Percentiles rank a stretch among this genome's conserved stretches.
These are phyloP conservation scores for Tretioscincus oriximinensis DNA, from an alignment of 2,113 vertebrate species.

Conservation along the genomic window DNA sequence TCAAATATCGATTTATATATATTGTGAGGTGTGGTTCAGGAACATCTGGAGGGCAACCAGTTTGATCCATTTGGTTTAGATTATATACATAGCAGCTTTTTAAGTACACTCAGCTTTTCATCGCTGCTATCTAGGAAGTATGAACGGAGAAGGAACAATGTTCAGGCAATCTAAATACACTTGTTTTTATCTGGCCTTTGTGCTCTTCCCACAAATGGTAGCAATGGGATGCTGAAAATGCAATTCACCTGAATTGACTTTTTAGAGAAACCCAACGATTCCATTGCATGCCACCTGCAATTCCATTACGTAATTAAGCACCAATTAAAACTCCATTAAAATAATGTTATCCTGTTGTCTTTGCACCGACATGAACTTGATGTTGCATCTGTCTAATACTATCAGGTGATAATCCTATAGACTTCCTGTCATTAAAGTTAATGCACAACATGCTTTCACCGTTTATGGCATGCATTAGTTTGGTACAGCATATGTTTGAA, in stretches of 20 bases:
- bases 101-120: slow-evolving; percentile 28
- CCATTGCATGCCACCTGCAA: slow-evolving; percentile 46
- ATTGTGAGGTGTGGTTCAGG: background rate
- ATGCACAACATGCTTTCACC: slow-evolving; percentile 49
- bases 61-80: background rate
- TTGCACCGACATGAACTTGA: slow-evolving; percentile 54
- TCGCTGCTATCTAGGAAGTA: slow-evolving; percentile 13
- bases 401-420: slow-evolving; percentile 41
- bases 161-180: slow-evolving; percentile 21
- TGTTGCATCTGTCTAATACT: slow-evolving; percentile 52
- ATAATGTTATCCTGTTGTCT: slow-evolving; percentile 66
- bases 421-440: slow-evolving; percentile 60
- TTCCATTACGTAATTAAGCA: slow-evolving; percentile 57
- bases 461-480: slow-evolving; percentile 19
- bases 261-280: slow-evolving; percentile 44
- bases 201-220: slow-evolving; percentile 33
- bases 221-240: slow-evolving; percentile 50
- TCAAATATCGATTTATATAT: slow-evolving; percentile 1
- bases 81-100: background rate
- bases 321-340: slow-evolving; percentile 71
- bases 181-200: slow-evolving; percentile 33
- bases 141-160: slow-evolving; percentile 27
- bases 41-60: no score
- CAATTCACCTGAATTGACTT: slow-evolving; percentile 41
- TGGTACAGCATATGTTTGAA: slow-evolving; percentile 57